These are phyloP conservation scores for Alsophila aescularia DNA, from an alignment of 2,888 invertebrate species.

Conservation along the genomic window DNA sequence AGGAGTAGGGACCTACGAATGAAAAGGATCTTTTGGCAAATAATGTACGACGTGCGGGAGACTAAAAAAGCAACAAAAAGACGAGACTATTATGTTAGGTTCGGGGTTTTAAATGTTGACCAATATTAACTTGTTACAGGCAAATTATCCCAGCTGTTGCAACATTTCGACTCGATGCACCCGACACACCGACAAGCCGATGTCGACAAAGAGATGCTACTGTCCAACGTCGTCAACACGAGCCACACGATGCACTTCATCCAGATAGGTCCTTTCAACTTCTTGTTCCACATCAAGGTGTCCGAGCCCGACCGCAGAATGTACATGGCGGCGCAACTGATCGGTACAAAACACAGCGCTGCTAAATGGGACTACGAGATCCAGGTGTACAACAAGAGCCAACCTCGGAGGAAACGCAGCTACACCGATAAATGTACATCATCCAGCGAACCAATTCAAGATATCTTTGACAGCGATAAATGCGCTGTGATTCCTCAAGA, in stretches of 20 bases:
- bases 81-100: too few species aligned
- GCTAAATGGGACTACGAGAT: slow-evolving; percentile 68
- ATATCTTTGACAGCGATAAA: slow-evolving; percentile 45
- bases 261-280: slow-evolving; percentile 52
- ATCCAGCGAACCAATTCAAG: slow-evolving; percentile 37
- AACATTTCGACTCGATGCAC: slow-evolving; percentile 59
- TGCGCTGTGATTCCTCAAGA: slow-evolving; percentile 54
- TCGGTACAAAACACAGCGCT: slow-evolving; percentile 61
- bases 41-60: too few species aligned
- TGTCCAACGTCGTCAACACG: slow-evolving; percentile 43
- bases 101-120: too few species aligned
- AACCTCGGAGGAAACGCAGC: slow-evolving; percentile 57
- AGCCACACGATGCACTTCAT: slow-evolving; percentile 50
- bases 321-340: slow-evolving; percentile 58
- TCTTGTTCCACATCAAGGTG: slow-evolving; percentile 59
- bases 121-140: slow-evolving; percentile 55
- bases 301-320: slow-evolving; percentile 44
- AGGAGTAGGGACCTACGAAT: too few species aligned
- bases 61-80: too few species aligned
- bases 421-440: slow-evolving; percentile 55
- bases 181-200: slow-evolving; percentile 46
- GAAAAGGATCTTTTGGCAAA: too few species aligned
- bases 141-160: slow-evolving; percentile 53
- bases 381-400: slow-evolving; percentile 64
- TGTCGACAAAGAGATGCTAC: slow-evolving; percentile 57